A percentile compares a stretch with the other conserved stretches of the same genome.
phyloP scores from a whole-genome alignment of 2,797 vertebrate species.

The Garrulus glandarius region DNA sequence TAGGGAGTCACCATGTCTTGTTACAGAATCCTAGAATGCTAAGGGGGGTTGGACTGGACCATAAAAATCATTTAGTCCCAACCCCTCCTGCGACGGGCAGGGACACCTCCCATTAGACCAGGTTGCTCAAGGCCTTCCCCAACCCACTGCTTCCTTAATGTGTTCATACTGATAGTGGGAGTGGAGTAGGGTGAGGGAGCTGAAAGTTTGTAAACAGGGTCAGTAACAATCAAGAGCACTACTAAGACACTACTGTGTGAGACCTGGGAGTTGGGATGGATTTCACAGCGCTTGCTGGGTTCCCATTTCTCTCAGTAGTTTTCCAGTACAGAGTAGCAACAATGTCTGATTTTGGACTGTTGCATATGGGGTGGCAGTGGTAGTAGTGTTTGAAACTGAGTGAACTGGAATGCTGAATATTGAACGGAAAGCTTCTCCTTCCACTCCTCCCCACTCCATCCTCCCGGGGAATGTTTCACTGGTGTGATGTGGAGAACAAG shows the following conservation, averaged over 20 bases:
- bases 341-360: neutral
- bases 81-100: accelerated
- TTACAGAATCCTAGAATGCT: neutral
- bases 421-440: neutral
- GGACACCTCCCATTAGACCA: neutral
- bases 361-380: neutral
- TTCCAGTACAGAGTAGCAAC: neutral
- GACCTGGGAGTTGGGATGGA: neutral
- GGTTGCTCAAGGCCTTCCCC: neutral
- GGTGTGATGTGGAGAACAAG: neutral
- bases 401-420: neutral
- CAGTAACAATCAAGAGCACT: neutral
- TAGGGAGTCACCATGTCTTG: neutral
- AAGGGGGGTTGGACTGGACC: neutral
- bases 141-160: neutral
- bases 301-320: neutral
- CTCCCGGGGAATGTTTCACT: neutral
- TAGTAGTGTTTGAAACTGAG: neutral
- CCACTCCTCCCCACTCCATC: neutral
- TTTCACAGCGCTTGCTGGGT: accelerated
- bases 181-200: neutral
- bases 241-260: neutral
- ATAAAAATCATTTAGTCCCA: neutral
- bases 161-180: neutral
- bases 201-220: neutral